Percentiles rank a stretch among this genome's conserved stretches.
phyloP scores from a whole-genome alignment of 1,140 invertebrate species.

The Drosophila bipectinata region DNA sequence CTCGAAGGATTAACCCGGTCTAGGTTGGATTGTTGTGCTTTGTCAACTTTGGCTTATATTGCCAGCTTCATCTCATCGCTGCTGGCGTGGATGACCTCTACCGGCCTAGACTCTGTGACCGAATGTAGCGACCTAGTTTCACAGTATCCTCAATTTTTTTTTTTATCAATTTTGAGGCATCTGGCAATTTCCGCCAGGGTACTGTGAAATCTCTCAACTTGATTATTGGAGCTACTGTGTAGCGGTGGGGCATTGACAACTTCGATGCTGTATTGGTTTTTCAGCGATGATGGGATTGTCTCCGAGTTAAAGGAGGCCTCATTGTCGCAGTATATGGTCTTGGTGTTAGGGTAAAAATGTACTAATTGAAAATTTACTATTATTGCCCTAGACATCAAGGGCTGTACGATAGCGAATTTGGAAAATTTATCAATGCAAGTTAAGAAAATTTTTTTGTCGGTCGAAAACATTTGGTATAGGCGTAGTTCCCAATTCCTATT shows the following conservation, averaged over 20 bases:
- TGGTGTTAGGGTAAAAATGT: conserved; percentile 11
- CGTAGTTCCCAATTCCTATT: conserved; percentile 6
- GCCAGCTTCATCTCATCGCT: neutral
- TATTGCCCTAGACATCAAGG: conserved; percentile 10
- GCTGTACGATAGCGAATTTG: neutral
- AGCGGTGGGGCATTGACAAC: neutral
- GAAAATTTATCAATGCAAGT: conserved; percentile 21
- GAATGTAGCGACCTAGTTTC: neutral
- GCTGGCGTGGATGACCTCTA: too few relatives aligned
- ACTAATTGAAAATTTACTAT: conserved; percentile 12
- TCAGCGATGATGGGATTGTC: neutral
- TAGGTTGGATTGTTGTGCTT: neutral
- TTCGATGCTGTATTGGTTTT: conserved; percentile 6
- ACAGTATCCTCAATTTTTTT: too few relatives aligned
- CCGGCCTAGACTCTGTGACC: neutral
- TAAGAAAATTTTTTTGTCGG: conserved; percentile 21
- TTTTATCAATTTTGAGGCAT: too few relatives aligned
- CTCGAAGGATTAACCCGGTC: neutral
- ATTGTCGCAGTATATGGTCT: conserved; percentile 22
- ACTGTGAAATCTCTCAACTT: too few relatives aligned
- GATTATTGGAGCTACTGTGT: too few relatives aligned
- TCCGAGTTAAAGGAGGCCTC: conserved; percentile 16
- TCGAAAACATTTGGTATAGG: too few relatives aligned
- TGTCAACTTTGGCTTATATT: neutral
- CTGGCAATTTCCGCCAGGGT: too few relatives aligned